phyloP scores from a whole-genome alignment of 2,797 vertebrate genomes.

The Linurgus olivaceus region DNA sequence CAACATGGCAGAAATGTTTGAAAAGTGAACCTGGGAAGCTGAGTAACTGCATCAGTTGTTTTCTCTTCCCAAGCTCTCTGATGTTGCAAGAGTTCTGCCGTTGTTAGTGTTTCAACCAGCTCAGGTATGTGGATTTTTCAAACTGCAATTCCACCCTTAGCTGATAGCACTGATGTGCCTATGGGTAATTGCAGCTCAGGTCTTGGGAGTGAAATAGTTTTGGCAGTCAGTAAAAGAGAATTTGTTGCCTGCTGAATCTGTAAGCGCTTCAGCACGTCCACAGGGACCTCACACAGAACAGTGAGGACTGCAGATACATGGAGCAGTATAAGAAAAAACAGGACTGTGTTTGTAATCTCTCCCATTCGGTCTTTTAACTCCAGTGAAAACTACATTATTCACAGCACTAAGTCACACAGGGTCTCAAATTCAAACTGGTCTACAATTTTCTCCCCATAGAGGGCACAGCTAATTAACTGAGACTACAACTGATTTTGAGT shows the following conservation, averaged over 20 bases:
- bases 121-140: not conserved
- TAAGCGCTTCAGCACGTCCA: fast-evolving
- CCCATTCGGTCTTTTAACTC: not conserved
- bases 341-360: not conserved
- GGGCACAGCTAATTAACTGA: not conserved
- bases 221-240: not conserved
- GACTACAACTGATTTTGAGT: not conserved
- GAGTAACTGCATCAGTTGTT: not conserved
- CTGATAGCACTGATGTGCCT: not conserved
- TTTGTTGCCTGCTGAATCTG: not conserved
- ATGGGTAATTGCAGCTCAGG: not conserved
- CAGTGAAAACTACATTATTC: not conserved
- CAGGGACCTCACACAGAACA: not conserved
- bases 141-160: not conserved
- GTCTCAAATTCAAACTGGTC: not conserved
- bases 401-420: not conserved
- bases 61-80: not conserved
- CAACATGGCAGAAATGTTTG: not conserved
- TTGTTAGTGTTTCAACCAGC: not conserved
- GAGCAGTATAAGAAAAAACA: not conserved
- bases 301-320: not conserved
- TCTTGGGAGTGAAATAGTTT: not conserved
- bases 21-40: not conserved
- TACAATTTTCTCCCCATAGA: not conserved
- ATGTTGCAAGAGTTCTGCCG: not conserved